phyloP scores from a whole-genome alignment of 2,888 invertebrate genomes.

The Epinotia demarniana region DNA sequence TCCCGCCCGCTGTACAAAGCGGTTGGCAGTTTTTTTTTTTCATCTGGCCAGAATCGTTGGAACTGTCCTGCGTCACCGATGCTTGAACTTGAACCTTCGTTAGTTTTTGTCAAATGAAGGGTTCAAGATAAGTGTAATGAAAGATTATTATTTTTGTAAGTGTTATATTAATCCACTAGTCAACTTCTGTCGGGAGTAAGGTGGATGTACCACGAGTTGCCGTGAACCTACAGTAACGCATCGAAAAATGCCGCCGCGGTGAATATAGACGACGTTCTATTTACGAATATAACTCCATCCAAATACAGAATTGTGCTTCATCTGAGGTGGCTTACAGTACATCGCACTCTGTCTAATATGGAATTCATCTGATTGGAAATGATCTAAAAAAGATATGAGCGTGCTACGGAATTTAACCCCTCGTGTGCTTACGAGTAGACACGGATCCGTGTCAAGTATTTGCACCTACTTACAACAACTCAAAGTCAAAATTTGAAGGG shows the following conservation, averaged over 20 bases:
- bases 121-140: too few species aligned
- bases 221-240: conserved; percentile 19
- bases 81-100: too few species aligned
- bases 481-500: too few species aligned
- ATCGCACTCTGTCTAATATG: background rate
- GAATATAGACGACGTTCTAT: conserved; percentile 58
- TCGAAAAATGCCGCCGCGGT: conserved; percentile 26
- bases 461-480: too few species aligned
- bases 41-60: too few species aligned
- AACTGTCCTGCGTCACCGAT: too few species aligned
- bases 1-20: too few species aligned
- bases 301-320: conserved; percentile 58
- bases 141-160: background rate
- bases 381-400: background rate
- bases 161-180: background rate
- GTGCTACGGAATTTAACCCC: too few species aligned
- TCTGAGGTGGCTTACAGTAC: conserved; percentile 51
- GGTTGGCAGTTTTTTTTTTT: too few species aligned
- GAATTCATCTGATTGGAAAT: background rate
- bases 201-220: background rate
- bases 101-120: too few species aligned
- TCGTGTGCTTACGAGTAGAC: too few species aligned
- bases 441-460: too few species aligned
- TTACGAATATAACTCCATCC: conserved; percentile 57
- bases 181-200: background rate